Conservation (phyloP, 2,888 invertebrate species). For the Molanna angustata region DNA sequence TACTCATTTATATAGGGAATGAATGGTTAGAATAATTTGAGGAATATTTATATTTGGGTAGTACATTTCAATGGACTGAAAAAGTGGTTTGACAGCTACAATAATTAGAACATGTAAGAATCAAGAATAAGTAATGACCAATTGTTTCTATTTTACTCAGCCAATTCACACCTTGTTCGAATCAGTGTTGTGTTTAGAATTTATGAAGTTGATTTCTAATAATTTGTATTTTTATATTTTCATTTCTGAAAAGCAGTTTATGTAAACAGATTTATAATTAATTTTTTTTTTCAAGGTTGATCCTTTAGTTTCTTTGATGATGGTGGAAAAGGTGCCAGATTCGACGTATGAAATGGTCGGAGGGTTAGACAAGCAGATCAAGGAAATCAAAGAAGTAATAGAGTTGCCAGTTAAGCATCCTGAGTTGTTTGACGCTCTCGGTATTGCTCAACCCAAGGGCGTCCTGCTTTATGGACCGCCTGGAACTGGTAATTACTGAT, state of each 20-base stretch:
- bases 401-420: conserved; percentile 99
- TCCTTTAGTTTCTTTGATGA: conserved; percentile 98
- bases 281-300: conserved; percentile 65
- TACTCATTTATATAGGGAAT: too few relatives aligned
- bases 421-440: conserved; percentile 97
- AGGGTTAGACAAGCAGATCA: conserved; percentile 98
- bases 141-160: too few relatives aligned
- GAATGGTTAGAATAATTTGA: too few relatives aligned
- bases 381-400: conserved; percentile 99
- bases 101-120: too few relatives aligned
- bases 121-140: too few relatives aligned
- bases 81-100: neutral
- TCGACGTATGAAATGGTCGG: conserved; percentile 99
- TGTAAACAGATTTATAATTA: neutral
- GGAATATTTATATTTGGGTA: neutral
- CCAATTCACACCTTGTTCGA: too few relatives aligned
- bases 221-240: too few relatives aligned
- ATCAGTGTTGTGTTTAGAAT: too few relatives aligned
- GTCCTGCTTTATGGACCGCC: conserved; percentile 98
- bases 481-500: conserved; percentile 64
- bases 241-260: too few relatives aligned
- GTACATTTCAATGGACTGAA: neutral
- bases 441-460: conserved; percentile 98
- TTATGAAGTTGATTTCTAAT: too few relatives aligned
- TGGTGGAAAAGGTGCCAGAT: conserved; percentile 99